These are phyloP conservation scores for Sander lucioperca DNA, from an alignment of 2,113 vertebrate genomes.

Conservation along the genomic window DNA sequence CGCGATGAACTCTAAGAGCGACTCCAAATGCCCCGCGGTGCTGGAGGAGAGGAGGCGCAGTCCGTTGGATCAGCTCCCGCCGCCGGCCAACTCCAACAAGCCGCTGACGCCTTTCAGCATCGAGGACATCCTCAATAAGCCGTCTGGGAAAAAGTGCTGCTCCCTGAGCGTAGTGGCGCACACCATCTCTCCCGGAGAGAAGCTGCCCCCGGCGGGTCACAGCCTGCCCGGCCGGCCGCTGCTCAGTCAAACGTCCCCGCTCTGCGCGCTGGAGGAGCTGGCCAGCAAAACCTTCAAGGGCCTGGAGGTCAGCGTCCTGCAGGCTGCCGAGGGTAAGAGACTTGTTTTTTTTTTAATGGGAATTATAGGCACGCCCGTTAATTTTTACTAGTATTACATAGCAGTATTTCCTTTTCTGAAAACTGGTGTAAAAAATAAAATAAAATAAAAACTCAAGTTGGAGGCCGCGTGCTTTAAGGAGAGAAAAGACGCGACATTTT, in stretches of 20 bases:
- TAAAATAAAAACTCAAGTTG: not conserved
- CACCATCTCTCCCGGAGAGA: conserved; percentile 87
- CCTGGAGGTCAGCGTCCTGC: conserved; percentile 95
- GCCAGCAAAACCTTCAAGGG: conserved; percentile 98
- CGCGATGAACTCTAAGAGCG: conserved; percentile 93
- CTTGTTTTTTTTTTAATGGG: not conserved
- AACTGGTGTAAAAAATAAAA: not conserved
- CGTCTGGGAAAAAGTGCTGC: conserved; percentile 90
- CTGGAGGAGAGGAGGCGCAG: conserved; percentile 89
- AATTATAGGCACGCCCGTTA: not conserved
- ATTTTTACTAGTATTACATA: not conserved
- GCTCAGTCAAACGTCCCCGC: conserved; percentile 92
- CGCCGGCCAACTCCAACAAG: conserved; percentile 95
- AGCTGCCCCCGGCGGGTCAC: conserved; percentile 86
- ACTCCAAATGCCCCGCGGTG: conserved; percentile 86
- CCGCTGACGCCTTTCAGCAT: conserved; percentile 96
- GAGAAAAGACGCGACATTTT: not conserved
- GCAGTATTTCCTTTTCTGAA: not conserved
- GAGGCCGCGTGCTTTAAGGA: not conserved
- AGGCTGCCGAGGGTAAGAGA: conserved; percentile 93
- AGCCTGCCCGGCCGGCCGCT: conserved; percentile 88
- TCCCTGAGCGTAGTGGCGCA: conserved; percentile 89
- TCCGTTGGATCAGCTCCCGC: conserved; percentile 92
- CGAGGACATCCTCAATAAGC: conserved; percentile 96
- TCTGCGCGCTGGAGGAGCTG: conserved; percentile 94